Percentiles rank a stretch among this genome's conserved stretches.
Conservation (phyloP, 2,113 vertebrate species). For the Apteryx owenii region DNA sequence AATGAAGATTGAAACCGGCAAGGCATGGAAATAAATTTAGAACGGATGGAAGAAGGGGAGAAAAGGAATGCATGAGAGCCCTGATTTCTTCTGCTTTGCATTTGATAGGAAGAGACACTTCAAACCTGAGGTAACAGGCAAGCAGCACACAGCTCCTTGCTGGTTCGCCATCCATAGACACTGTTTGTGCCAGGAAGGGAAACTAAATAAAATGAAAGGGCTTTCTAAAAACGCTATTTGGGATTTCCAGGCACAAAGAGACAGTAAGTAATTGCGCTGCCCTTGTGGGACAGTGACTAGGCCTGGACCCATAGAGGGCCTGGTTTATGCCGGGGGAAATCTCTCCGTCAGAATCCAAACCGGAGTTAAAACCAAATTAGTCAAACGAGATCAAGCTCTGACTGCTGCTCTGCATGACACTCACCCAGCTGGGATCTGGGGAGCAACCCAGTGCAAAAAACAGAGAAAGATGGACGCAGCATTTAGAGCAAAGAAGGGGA, state of each 20-base stretch:
- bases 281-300: neutral
- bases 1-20: constrained; percentile 65
- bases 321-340: neutral
- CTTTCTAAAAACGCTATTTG: neutral
- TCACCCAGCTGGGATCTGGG: neutral
- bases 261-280: neutral
- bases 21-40: constrained; percentile 70
- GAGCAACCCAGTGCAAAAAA: neutral
- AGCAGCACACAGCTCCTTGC: constrained; percentile 34
- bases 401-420: neutral
- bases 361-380: neutral
- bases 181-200: neutral
- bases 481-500: neutral
- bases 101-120: constrained; percentile 63
- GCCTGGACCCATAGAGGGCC: neutral
- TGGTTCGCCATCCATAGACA: neutral
- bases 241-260: constrained; percentile 35
- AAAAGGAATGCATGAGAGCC: constrained; percentile 49
- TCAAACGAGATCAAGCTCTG: neutral
- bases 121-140: constrained; percentile 62
- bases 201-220: constrained; percentile 16
- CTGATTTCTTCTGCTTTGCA: constrained; percentile 44
- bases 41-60: constrained; percentile 7
- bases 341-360: neutral
- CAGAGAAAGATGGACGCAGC: neutral